A percentile compares a stretch with the other conserved stretches of the same genome.
Evolutionary conservation across 2,797 vertebrate species (phyloP).

Genomic region (Parambassis ranga): DNA sequence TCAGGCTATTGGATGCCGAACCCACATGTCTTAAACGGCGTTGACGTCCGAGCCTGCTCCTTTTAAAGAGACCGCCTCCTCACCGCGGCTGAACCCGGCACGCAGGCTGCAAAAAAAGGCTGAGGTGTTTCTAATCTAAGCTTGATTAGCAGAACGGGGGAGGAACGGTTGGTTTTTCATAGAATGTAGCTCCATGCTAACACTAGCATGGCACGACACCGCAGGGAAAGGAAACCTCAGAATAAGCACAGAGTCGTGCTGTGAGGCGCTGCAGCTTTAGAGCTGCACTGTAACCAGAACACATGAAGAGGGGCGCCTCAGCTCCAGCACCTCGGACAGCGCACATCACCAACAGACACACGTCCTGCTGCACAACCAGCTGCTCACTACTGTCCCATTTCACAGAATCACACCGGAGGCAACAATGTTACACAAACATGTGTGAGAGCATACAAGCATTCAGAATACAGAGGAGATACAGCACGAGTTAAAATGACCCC

Average conservation of each 20-base stretch:
- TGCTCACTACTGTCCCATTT: no score
- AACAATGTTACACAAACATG: no score
- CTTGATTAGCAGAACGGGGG: not conserved
- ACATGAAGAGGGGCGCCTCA: not conserved
- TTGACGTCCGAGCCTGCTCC: slow-evolving; percentile 65
- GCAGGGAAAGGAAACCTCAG: not conserved
- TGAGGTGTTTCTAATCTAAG: slow-evolving; percentile 1
- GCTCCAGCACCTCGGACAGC: slow-evolving; percentile 72
- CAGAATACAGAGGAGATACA: no score
- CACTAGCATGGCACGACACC: not conserved
- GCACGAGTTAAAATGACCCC: no score
- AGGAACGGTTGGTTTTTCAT: not conserved
- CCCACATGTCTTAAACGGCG: slow-evolving; percentile 57
- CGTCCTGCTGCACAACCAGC: no score
- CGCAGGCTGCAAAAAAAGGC: not conserved
- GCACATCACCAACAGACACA: not conserved
- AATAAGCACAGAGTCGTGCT: not conserved
- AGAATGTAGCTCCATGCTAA: not conserved
- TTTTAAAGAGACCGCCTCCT: slow-evolving; percentile 62
- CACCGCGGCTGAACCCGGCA: not conserved
- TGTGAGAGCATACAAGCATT: no score
- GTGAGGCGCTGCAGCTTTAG: not conserved
- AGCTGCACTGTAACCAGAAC: not conserved
- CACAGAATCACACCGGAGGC: no score
- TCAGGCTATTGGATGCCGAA: slow-evolving; percentile 65